Evolutionary conservation across 2,113 vertebrate species (phyloP), one percentile per base, ranked within the genome.

Genomic region (Ageneiosus marmoratus): DNA sequence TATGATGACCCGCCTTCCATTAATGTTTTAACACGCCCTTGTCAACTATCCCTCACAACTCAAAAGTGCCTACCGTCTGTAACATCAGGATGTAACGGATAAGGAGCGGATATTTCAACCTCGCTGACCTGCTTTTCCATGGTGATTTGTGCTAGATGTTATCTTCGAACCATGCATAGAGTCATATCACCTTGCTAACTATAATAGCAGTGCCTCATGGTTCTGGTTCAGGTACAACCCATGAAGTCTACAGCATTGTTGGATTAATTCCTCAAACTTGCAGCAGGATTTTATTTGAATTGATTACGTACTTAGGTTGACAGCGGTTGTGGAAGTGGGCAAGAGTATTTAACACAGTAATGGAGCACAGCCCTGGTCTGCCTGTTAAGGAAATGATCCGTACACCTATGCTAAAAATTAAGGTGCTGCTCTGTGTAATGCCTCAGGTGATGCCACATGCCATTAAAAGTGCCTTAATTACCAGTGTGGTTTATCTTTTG

Each of bases 361-460:
- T 78, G 56, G 76, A 67, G 48, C 69, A 16, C 5, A 50, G 70
- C 48, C 29, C 10, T 60, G 44, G 72, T 62, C 72, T 7, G 46
- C 34, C 24, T 29, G 48, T 62, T 8, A 53, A 51, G 27, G 34
- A 58, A 74, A 22, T 11, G 63, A 81, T 20, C 62, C 48, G 18
- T 51, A 77, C 37, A 60, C 76, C 34, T 60, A 60, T 60, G 55
- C 22, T 56, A 11, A 60, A 60, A 78, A 60, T 78, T 22, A 80
- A 56, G 79, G 63, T 89, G 51, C 86, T 88, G 89, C 89, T 89
- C 88, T 55, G 86, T 85, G 92, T 93, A 81, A 87, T 62, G 87
- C 89, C 89, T 22, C 92, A 91, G 91, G 94, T 93, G 89, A 77
- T 92, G 91, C 91, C 94, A 92, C 92, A 91, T 95, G 91, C 92